These are phyloP conservation scores for Naja naja DNA, from an alignment of 2,113 vertebrate species.

Conservation along the genomic window DNA sequence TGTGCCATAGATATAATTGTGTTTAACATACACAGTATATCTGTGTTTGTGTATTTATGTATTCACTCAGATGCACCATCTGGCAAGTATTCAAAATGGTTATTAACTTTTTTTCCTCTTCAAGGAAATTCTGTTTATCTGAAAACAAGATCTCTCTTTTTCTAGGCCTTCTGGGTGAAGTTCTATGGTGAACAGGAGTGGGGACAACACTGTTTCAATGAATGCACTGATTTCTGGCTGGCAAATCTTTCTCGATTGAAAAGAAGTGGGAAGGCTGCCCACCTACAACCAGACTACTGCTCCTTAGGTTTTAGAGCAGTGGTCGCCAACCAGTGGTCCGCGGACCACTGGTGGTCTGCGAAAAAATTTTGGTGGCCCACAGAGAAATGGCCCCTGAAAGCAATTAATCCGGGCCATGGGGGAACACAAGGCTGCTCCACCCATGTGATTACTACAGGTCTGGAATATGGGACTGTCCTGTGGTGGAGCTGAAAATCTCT, in stretches of 20 bases:
- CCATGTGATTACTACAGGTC: too few relatives aligned
- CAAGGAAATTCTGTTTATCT: neutral
- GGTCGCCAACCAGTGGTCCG: too few relatives aligned
- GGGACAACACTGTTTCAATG: neutral
- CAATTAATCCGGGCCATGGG: too few relatives aligned
- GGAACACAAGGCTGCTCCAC: too few relatives aligned
- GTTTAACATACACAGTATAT: neutral
- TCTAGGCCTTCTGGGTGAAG: neutral
- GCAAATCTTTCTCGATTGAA: neutral
- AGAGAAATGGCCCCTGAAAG: too few relatives aligned
- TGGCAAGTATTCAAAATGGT: neutral
- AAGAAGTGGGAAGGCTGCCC: neutral
- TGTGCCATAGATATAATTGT: neutral
- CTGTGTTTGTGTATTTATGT: neutral
- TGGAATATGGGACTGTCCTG: too few relatives aligned
- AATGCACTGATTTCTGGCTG: neutral
- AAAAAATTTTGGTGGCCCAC: too few relatives aligned
- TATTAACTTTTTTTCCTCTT: neutral
- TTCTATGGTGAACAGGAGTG: neutral
- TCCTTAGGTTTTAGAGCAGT: neutral
- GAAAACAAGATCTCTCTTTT: neutral
- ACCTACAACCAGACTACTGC: neutral
- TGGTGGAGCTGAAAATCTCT: too few relatives aligned
- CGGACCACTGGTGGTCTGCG: too few relatives aligned
- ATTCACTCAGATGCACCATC: neutral